Base-by-base conservation (phyloP, 2,797 vertebrate species). In the Melanotaenia nigrans region DNA sequence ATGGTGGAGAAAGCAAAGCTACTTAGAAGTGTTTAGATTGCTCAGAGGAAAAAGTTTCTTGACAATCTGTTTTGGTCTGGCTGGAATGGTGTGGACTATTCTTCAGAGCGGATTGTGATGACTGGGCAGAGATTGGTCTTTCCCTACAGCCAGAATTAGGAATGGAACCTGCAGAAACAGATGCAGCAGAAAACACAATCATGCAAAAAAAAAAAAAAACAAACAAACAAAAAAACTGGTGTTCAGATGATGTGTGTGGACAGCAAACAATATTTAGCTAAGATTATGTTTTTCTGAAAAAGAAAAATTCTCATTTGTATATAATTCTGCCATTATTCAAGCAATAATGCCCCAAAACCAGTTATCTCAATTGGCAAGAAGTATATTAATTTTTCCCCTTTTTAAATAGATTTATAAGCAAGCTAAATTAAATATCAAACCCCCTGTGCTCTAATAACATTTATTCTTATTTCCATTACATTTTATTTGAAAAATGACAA, bases 151-250 rank as follows among this genome's bases (percentile, higher is more conserved):
- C 82, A 64, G 87, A 84, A 77, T 91, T 88, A 82, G 95, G 13
- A n/a, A 65, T 77, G 45, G 82, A 75, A 77, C 93, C 96, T 98
- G 86, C 2, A 11, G 28, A 62, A 68, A 81, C 12, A 68, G n/a
- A 64, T 10, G 25, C 2, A 36, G 58, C 33, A 56, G 3, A 61
- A 24, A 0, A 32, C 6, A 32, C 1, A 12, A 32, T 49, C 8
- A 49, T 1, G 40, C 40, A 42, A 42, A 42, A 18, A 14, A 42
- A 16, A 14, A 28, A 28, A 28, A 3, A 30, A 30, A 30, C 28
- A 30, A 28, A 30, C 28, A 30, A 30, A 30, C 0, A 30, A 30
- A 30, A 30, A 30, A 30, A 30, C 5, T 5, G 5, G 14, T 42
- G 14, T 42, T 42, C 12, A 53, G 51, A 24, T 13, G 51, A 10